phyloP scores from a whole-genome alignment of 2,113 vertebrate species.

The Laticauda laticaudata region DNA sequence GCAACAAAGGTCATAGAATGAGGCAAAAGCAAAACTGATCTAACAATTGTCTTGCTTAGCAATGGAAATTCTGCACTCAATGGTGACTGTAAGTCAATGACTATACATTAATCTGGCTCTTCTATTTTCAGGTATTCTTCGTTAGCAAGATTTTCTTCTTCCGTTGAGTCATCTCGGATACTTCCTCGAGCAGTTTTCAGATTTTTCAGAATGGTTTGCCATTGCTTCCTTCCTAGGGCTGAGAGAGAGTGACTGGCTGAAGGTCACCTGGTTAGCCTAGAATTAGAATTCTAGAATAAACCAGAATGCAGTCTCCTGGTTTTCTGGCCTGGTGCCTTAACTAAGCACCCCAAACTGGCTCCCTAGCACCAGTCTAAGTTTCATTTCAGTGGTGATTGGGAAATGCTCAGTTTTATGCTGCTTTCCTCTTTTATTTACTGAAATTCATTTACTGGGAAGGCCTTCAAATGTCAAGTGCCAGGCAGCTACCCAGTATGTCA shows the following conservation, averaged over 20 bases:
- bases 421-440: not conserved
- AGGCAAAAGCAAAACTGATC: too few relatives aligned
- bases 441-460: not conserved
- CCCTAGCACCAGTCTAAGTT: not conserved
- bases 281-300: not conserved
- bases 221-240: not conserved
- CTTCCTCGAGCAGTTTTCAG: not conserved
- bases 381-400: not conserved
- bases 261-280: not conserved
- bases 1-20: too few relatives aligned
- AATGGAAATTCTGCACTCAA: too few relatives aligned
- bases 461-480: not conserved
- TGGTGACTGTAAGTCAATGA: too few relatives aligned
- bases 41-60: too few relatives aligned
- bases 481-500: not conserved
- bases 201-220: not conserved
- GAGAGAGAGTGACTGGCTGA: not conserved
- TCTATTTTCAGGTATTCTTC: too few relatives aligned
- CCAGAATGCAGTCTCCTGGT: not conserved
- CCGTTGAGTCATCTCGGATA: not conserved
- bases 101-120: too few relatives aligned
- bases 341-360: not conserved
- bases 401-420: not conserved
- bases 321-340: not conserved
- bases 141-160: too few relatives aligned